Base-by-base conservation (phyloP, 2,888 invertebrate species). In the Rhogogaster chlorosoma region DNA sequence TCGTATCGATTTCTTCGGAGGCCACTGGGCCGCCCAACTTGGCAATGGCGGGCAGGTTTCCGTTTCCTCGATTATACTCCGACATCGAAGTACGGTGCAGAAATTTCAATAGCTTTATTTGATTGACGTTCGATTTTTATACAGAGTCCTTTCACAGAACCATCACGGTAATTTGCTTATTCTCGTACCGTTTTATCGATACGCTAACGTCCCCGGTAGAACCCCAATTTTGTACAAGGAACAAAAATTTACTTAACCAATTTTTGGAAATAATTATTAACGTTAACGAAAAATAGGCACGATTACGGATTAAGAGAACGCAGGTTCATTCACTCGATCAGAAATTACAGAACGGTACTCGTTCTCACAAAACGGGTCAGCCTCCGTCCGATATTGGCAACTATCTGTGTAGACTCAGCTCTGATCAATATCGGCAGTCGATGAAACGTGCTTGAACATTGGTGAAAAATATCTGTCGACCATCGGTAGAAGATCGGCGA, bases 1-100 rank as follows among this genome's bases (percentile, higher is more conserved):
- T 45, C 75, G 75, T 75, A 75, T 45, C 49, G 45, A 75, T 42
- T 75, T 26, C 49, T 26, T 45, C 75, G 26, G 26, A 29, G 75
- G 45, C n/a, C 45, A 75, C 36, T 15, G 49, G 61, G 61, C 26
- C 61, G 26, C 26, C 26, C 45, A 22, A 45, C 15, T 29, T 75
- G 38, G 26, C 42, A 12, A 36, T 18, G 26, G 26, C 26, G 36
- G 15, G 29, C n/a, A 15, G 36, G 5, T 32, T 32, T n/a, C 32
- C 36, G 29, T 18, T 70, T 70, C 3, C 32, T n/a, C 4, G 32
- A 36, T 26, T 70, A 26, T 18, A 18, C 32, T 5, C 12, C 9
- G 36, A 71, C 36, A 32, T 70, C 18, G 9, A 70, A 70, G 15
- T 36, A 32, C 4, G 4, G 36, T 12, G 1, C n/a, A n/a, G 12